Evolutionary conservation across 2,888 invertebrate species (phyloP), one percentile per base, ranked within the genome.

Genomic region (Frankliniella intonsa): DNA sequence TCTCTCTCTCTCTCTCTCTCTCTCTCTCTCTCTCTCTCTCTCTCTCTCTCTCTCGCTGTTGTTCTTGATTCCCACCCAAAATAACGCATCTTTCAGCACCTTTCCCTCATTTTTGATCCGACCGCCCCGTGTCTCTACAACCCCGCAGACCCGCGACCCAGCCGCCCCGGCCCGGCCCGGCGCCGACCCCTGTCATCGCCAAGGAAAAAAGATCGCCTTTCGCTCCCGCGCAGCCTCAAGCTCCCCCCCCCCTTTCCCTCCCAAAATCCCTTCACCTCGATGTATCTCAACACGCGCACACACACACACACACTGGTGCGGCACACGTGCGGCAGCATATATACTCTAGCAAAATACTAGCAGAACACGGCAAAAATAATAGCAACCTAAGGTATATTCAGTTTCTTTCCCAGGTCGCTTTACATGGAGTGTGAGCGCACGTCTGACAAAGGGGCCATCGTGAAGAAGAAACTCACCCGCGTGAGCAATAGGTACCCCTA

Each of bases 61-160:
- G 25, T 76, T 76, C 69, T 22, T 76, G 69, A 76, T 76, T 76
- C 69, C 69, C 25, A 25, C 69, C 69, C 22, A 22, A 76, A 76
- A 76, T 76, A 76, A 76, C 69, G 69, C 25, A 25, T 76, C 69
- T 76, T 76, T 76, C 69, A 25, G 69, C 69, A 76, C 69, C 69
- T 76, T 76, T 76, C 69, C 69, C 69, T 76, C 69, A 76, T 76
- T 76, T 76, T 76, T 76, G 69, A 76, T 76, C 25, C 38, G 38
- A 38, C 38, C 38, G 38, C 38, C 38, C 38, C 38, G 38, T 38
- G 38, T 38, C 38, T 5, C 38, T 2, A 38, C 38, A 38, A 3
- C 38, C 38, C 38, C 38, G 5, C 38, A 38, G n/a, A n/a, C n/a
- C n/a, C n/a, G n/a, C n/a, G n/a, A n/a, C n/a, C n/a, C n/a, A n/a